These are phyloP conservation scores for Ophthalmolycus amberensis DNA, from an alignment of 2,113 vertebrate species.

Conservation along the genomic window DNA sequence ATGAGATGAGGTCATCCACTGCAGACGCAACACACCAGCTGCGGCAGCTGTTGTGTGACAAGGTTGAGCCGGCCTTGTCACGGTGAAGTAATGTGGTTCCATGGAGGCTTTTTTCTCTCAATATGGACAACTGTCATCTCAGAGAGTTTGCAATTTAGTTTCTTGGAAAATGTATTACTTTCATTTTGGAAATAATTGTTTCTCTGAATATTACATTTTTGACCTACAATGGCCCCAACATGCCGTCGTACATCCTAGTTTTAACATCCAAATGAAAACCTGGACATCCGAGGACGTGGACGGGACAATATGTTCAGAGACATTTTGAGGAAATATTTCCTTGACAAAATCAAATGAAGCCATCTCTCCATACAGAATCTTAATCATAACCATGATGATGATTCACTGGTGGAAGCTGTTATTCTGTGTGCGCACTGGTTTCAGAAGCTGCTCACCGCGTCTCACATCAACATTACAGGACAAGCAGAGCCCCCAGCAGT, in stretches of 20 bases:
- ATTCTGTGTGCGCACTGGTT: too few relatives aligned
- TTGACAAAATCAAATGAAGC: too few relatives aligned
- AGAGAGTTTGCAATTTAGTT: not conserved
- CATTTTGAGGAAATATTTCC: not conserved
- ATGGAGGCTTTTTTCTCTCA: not conserved
- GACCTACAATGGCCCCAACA: not conserved
- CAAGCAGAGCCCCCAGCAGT: not conserved
- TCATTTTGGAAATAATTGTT: not conserved
- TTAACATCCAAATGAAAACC: not conserved
- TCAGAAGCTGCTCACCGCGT: not conserved
- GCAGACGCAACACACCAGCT: not conserved
- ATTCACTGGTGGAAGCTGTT: not conserved
- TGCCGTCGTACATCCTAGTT: too few relatives aligned
- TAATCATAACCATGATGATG: not conserved
- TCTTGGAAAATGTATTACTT: not conserved
- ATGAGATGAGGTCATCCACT: not conserved
- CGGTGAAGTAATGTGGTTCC: not conserved
- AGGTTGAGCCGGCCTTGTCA: not conserved
- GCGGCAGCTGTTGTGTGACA: not conserved
- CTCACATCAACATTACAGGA: not conserved
- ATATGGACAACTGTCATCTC: not conserved
- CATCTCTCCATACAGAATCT: not conserved
- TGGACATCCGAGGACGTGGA: not conserved
- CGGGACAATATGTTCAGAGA: not conserved
- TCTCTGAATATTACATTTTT: not conserved